Evolutionary conservation across 2,113 vertebrate genomes (phyloP), one percentile per base, ranked within the genome.

Genomic region (Thymallus thymallus): DNA sequence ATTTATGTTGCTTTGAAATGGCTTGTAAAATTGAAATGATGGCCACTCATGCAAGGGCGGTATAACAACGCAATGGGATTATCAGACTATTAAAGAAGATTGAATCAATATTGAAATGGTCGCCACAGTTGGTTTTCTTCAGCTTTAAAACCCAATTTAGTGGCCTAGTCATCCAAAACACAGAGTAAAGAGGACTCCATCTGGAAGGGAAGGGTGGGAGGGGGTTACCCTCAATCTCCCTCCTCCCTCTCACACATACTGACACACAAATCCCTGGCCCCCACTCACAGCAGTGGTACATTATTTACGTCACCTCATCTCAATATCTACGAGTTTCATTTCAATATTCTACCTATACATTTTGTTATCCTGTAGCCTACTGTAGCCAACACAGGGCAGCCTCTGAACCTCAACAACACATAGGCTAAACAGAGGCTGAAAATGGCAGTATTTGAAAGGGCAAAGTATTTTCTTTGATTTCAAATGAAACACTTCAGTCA

Each of bases 41-140:
- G 26, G 55, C 69, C 73, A 81, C 67, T 51, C 45, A 67, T 30
- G 74, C 58, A 26, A n/a, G 3, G 45, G 69, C 63, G 73, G 72
- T 73, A 71, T 30, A 75, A 74, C 76, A 71, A 72, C n/a, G 48
- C 71, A 68, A 78, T 63, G 51, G 76, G 79, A 84, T 86, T 82
- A 88, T 71, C 68, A 72, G 58, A 76, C 75, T 69, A n/a, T 76
- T 68, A 73, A 72, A 69, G 72, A 69, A 35, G 69, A 75, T 23
- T 66, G 71, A 41, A 48, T 71, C 30, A 20, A 48, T 76, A 85
- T 67, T 48, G 24, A 68, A 70, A 62, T 20, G 67, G 60, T 76
- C 58, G 24, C 72, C 66, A 73, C 48, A 64, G 18, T 61, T 77
- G 72, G 41, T 74, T n/a, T 46, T 56, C 23, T 35, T 16, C 45